A percentile compares a stretch with the other conserved stretches of the same genome.
Conservation (phyloP, 2,113 vertebrate species). For the Solenodon paradoxus region DNA sequence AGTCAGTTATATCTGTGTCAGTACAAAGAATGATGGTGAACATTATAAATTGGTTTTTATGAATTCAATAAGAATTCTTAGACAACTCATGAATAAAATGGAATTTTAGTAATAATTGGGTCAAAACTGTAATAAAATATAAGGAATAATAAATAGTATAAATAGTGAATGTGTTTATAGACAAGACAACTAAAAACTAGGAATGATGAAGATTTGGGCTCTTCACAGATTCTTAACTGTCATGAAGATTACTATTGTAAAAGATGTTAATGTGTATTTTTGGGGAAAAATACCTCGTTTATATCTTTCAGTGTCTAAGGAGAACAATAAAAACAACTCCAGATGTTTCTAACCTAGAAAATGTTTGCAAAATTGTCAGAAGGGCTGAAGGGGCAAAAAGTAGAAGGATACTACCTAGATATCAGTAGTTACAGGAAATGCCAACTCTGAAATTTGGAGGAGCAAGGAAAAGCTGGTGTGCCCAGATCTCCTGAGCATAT, state of each 20-base stretch:
- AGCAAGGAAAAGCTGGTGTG: background rate
- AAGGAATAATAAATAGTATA: background rate
- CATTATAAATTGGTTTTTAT: background rate
- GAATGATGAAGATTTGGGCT: background rate
- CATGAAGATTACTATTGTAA: background rate
- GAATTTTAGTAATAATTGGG: background rate
- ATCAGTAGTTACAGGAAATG: background rate
- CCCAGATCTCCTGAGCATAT: background rate
- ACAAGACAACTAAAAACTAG: background rate
- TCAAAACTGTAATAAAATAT: background rate
- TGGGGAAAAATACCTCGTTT: background rate
- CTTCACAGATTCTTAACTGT: background rate
- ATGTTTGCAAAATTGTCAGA: background rate
- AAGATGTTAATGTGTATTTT: background rate
- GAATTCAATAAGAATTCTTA: background rate
- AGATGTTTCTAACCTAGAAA: background rate
- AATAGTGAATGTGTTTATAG: background rate
- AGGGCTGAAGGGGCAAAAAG: background rate
- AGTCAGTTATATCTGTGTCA: background rate
- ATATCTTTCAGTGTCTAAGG: background rate
- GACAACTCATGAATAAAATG: background rate
- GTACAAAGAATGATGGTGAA: background rate
- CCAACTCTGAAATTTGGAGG: background rate
- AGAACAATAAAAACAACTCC: background rate
- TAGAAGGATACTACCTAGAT: background rate